A percentile compares a stretch with the other conserved stretches of the same genome.
phyloP scores from a whole-genome alignment of 2,113 vertebrate genomes.

The Pardalotus punctatus region DNA sequence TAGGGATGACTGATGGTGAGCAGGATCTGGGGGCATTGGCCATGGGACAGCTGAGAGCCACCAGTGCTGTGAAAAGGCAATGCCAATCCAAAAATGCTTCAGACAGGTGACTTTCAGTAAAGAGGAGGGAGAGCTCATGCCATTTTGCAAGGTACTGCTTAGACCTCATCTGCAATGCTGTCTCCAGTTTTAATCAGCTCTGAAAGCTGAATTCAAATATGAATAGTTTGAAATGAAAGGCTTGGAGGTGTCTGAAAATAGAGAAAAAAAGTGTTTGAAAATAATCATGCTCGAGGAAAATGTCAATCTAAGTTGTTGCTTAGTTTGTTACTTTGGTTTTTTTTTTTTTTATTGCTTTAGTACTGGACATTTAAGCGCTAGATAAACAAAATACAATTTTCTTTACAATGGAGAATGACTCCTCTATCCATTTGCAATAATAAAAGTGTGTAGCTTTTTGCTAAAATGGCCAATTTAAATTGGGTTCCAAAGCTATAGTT shows the following conservation, averaged over 20 bases:
- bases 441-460: not conserved
- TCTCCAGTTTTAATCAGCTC: constrained; percentile 18
- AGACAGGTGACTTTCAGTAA: not conserved
- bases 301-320: not conserved
- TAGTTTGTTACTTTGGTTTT: not conserved
- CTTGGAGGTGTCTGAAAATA: not conserved
- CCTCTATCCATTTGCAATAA: not conserved
- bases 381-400: constrained; percentile 27
- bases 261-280: not conserved
- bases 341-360: not conserved
- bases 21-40: not conserved
- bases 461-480: constrained; percentile 39
- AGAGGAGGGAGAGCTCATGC: not conserved
- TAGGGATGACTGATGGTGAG: not conserved
- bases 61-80: not conserved
- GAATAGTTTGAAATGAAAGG: not conserved
- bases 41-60: constrained; percentile 4
- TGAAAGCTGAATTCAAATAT: not conserved
- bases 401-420: not conserved
- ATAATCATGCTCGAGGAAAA: not conserved
- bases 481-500: constrained; percentile 22
- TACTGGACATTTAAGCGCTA: not conserved
- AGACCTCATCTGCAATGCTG: not conserved
- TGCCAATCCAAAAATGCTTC: not conserved
- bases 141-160: not conserved